Percentiles rank a stretch among this genome's conserved stretches.
Conservation (phyloP, 2,888 invertebrate genomes). For the Macrosoma leucophasiata region DNA sequence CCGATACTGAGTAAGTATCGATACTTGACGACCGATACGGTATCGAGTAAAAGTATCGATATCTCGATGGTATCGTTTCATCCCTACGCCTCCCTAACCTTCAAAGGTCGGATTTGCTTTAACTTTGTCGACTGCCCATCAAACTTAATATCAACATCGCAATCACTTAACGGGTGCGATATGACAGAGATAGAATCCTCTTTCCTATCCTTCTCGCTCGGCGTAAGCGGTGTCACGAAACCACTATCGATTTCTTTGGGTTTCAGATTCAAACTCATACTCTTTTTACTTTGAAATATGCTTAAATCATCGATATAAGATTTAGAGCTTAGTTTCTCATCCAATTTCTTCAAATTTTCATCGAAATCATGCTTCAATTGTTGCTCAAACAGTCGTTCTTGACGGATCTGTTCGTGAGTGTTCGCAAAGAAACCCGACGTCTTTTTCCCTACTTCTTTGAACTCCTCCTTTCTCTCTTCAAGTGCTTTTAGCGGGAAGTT, state of each 20-base stretch:
- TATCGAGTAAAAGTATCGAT: no score
- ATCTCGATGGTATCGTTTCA: no score
- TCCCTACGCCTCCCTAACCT: no score
- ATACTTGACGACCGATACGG: no score
- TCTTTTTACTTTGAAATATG: slow-evolving; percentile 51
- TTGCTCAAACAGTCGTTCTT: slow-evolving; percentile 73
- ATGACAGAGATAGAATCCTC: slow-evolving; percentile 57
- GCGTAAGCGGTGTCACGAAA: slow-evolving; percentile 78
- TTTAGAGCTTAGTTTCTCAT: slow-evolving; percentile 38
- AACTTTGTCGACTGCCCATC: slow-evolving; percentile 86
- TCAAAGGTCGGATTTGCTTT: slow-evolving; percentile 80
- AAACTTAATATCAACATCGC: slow-evolving; percentile 87
- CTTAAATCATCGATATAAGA: slow-evolving; percentile 49
- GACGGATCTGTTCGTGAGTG: slow-evolving; percentile 80
- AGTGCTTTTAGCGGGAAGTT: slow-evolving; percentile 63
- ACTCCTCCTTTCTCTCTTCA: slow-evolving; percentile 69
- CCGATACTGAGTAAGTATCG: no score
- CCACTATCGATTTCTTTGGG: slow-evolving; percentile 72
- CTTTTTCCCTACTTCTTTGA: slow-evolving; percentile 46
- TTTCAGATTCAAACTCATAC: slow-evolving; percentile 55
- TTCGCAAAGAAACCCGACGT: slow-evolving; percentile 78
- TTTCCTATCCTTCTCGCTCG: slow-evolving; percentile 61
- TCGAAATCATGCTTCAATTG: slow-evolving; percentile 67
- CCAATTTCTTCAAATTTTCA: slow-evolving; percentile 54
- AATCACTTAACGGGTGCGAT: slow-evolving; percentile 85